Conservation (phyloP, 2,113 vertebrate genomes). For the Ceuthmochares aereus region DNA sequence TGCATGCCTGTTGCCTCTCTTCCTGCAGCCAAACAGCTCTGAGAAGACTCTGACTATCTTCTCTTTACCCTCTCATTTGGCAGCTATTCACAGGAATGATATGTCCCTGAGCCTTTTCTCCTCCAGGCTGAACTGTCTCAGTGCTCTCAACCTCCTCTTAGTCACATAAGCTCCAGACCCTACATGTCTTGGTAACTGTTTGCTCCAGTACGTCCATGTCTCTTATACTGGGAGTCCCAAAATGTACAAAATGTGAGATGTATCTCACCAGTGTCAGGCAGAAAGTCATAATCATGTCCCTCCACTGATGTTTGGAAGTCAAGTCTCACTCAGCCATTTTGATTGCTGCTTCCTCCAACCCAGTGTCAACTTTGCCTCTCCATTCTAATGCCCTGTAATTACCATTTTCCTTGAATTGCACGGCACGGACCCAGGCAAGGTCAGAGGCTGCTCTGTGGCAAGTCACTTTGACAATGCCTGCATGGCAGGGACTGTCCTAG, state of each 20-base stretch:
- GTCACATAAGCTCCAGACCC: not conserved
- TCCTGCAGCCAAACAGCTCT: fast-evolving
- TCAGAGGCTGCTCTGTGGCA: not conserved
- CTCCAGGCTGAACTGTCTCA: not conserved
- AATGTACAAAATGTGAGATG: not conserved
- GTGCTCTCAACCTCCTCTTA: not conserved
- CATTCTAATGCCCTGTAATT: not conserved
- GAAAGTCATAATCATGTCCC: not conserved
- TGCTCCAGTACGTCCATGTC: fast-evolving
- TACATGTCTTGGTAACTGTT: not conserved
- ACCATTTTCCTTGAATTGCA: not conserved
- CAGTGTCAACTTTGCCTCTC: fast-evolving
- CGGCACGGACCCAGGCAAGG: not conserved
- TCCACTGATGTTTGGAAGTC: not conserved
- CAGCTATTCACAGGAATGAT: not conserved
- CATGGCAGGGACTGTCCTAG: not conserved
- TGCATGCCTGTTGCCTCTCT: not conserved
- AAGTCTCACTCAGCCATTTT: fast-evolving
- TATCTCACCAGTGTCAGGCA: not conserved
- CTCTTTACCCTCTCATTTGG: not conserved
- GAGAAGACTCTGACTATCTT: not conserved
- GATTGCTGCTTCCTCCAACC: fast-evolving
- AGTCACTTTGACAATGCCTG: not conserved
- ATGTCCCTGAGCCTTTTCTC: not conserved
- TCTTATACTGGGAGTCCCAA: not conserved